Evolutionary conservation across 2,113 vertebrate genomes (phyloP), one percentile per base, ranked within the genome.

Genomic region (Ranitomeya imitator): DNA sequence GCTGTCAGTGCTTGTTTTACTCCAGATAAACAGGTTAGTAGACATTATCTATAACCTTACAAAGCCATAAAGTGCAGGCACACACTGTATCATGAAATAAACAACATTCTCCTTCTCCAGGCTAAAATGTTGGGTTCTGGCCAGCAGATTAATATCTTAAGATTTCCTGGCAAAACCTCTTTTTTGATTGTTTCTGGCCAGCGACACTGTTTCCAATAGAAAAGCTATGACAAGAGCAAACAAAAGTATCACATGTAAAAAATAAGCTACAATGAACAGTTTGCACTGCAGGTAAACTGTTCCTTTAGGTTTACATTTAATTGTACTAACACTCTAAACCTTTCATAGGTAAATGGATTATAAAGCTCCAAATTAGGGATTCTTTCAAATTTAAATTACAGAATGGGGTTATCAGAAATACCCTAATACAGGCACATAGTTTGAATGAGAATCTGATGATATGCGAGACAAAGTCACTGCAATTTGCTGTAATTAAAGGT

Each of bases 171-270:
- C 59, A 81, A 81, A 63, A 37, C 55, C 8, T 57, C 78, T 61
- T 59, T 37, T 81, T 81, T 37, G 59, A 61, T 81, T 59, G 26
- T 81, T 81, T 37, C 79, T 81, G 79, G 79, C 79, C 61, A 63
- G 26, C 4, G 31, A 60, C 16, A 12, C 18, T 37, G 79, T 31
- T 61, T 81, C 7, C 59, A 61, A 60, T 63, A 57, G 51, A 54
- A 55, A 54, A 10, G n/a, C 16, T 18, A 57, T 19, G 59, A 63
- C n/a, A 61, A 61, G 23, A 81, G 79, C 79, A 81, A 59, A 57
- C 51, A 79, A 57, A 60, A 81, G 79, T 61, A 10, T 61, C 79
- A 63, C 26, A 61, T 81, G 79, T 18, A 63, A 18, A 26, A 79
- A 79, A 79, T 31, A 59, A 80, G 74, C 21, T 3, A 80, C 59